Evolutionary conservation across 2,113 vertebrate species (phyloP), one percentile per base, ranked within the genome.

Genomic region (Lontra canadensis): DNA sequence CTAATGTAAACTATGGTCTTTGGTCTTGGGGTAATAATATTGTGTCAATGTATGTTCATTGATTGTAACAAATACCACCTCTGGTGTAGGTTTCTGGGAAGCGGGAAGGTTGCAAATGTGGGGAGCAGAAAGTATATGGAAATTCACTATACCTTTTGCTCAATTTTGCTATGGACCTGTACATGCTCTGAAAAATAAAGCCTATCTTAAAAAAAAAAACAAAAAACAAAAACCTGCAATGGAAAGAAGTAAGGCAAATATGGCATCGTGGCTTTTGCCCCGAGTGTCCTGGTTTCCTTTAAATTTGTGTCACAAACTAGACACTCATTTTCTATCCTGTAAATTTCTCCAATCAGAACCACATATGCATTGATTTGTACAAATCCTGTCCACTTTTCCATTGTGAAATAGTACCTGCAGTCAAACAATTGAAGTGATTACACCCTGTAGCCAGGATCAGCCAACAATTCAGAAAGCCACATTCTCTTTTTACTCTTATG

Each of bases 281-380:
- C 25, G 39, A 83, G 78, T 59, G 31, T 59, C 44, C 26, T 52
- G 57, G 63, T 67, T 95, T 91, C n/a, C 52, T 61, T 88, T 31
- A 86, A 90, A 52, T 93, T 93, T 44, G 31, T 29, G 76, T 61
- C 59, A 90, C 74, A 63, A 87, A 52, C 39, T 59, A 57, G 36
- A 97, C 23, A 82, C 31, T 79, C 84, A 76, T 81, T 93, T 90
- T 87, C 81, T 83, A 65, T 59, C 74, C 65, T 76, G 14, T 49
- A 67, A 55, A 69, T 57, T 63, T 55, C 52, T 34, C 71, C 88
- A 93, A 11, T 85, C 65, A 90, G 79, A 89, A 59, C 9, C 17
- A 47, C 2, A 4, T 55, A 79, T 13, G 52, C 86, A 90, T 14
- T 49, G 36, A 84, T 34, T 39, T 80, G 44, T 80, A 55, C 31